Conservation (phyloP, 2,113 vertebrate genomes). For the Ellobius talpinus region DNA sequence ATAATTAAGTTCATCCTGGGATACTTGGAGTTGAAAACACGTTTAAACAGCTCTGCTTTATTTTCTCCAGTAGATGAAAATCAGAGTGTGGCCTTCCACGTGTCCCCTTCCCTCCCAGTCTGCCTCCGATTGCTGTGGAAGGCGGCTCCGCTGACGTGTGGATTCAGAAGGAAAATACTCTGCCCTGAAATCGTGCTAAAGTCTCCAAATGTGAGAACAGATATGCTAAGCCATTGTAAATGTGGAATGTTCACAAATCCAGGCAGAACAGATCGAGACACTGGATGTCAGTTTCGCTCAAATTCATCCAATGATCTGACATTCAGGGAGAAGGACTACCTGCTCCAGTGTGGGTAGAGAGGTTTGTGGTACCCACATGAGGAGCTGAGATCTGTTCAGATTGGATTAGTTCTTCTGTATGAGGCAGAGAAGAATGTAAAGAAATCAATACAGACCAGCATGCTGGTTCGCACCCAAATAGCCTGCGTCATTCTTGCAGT, state of each 20-base stretch:
- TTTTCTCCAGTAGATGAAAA: constrained; percentile 78
- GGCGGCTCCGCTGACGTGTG: background rate
- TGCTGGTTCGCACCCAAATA: background rate
- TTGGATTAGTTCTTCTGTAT: background rate
- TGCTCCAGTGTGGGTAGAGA: background rate
- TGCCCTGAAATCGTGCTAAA: background rate
- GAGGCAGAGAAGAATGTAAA: background rate
- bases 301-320: background rate
- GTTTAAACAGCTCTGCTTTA: constrained; percentile 82
- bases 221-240: background rate
- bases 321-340: background rate
- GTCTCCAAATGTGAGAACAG: background rate
- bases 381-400: background rate
- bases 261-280: background rate
- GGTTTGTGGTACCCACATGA: background rate
- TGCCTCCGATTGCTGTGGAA: background rate
- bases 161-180: background rate
- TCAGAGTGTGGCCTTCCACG: constrained; percentile 66
- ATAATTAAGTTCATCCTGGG: constrained; percentile 77
- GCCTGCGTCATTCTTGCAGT: background rate
- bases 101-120: background rate
- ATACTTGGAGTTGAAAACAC: constrained; percentile 72
- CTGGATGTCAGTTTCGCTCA: background rate
- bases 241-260: background rate
- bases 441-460: background rate